A percentile compares a stretch with the other conserved stretches of the same genome.
Evolutionary conservation across 2,797 vertebrate species (phyloP).

Genomic region (Enteromius unitaeniatus): DNA sequence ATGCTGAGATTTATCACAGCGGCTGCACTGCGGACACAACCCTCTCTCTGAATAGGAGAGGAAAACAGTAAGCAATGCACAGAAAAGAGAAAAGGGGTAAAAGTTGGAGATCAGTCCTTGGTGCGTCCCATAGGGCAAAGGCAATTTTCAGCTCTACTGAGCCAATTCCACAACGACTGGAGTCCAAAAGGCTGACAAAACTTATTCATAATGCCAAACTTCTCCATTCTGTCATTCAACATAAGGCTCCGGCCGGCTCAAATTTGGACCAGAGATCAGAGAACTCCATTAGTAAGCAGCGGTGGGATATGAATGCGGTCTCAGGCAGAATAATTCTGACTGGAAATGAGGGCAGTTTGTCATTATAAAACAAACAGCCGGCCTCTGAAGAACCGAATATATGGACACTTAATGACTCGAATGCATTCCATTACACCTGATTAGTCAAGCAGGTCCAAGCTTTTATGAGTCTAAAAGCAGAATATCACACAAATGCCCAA

Average conservation of each 20-base stretch:
- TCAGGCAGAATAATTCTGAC: constrained; percentile 1
- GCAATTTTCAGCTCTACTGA: constrained; percentile 84
- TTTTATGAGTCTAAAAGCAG: constrained; percentile 15
- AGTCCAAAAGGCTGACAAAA: constrained; percentile 75
- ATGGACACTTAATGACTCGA: constrained; percentile 24
- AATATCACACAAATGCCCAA: not conserved
- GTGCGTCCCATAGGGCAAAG: constrained; percentile 70
- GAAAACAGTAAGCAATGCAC: constrained; percentile 49
- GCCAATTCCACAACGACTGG: constrained; percentile 70
- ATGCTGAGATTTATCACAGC: constrained; percentile 12
- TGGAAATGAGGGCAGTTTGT: constrained; percentile 33
- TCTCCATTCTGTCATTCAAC: constrained; percentile 69
- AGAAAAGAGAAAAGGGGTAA: constrained; percentile 56
- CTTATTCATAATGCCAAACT: constrained; percentile 63
- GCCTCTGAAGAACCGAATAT: constrained; percentile 18
- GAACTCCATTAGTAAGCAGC: constrained; percentile 33
- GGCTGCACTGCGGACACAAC: not conserved
- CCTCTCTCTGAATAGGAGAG: constrained; percentile 10
- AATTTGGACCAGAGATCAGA: constrained; percentile 47
- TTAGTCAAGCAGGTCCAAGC: constrained; percentile 37
- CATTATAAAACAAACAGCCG: constrained; percentile 42
- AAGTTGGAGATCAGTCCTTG: constrained; percentile 60
- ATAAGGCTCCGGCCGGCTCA: constrained; percentile 57
- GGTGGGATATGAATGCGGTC: constrained; percentile 21
- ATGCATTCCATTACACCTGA: constrained; percentile 37